These are phyloP conservation scores for Phytoseiulus persimilis DNA, from an alignment of 2,888 invertebrate genomes.

Conservation along the genomic window DNA sequence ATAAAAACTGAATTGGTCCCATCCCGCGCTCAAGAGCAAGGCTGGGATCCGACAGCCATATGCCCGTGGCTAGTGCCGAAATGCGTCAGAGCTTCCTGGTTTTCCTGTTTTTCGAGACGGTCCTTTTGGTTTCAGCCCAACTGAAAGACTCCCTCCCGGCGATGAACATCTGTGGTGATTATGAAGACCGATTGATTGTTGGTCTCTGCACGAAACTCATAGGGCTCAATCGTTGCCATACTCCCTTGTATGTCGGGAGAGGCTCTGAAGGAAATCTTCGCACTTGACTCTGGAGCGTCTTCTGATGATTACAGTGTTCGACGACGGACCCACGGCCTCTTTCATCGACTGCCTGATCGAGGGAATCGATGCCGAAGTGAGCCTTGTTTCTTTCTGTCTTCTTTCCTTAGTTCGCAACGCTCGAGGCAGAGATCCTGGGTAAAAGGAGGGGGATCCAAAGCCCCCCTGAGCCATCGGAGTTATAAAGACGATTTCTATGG, in stretches of 20 bases:
- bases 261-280: too few species aligned
- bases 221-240: too few species aligned
- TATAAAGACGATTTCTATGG: too few species aligned
- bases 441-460: too few species aligned
- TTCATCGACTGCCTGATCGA: conserved; percentile 21
- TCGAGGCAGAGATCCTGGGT: too few species aligned
- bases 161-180: background rate
- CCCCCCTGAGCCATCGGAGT: too few species aligned
- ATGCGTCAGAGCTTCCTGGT: background rate
- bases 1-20: background rate
- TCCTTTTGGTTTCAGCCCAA: background rate
- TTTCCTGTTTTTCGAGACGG: background rate
- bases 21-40: background rate
- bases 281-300: background rate
- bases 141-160: background rate
- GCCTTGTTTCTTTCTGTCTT: background rate
- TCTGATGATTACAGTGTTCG: background rate
- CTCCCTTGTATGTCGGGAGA: too few species aligned
- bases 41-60: background rate
- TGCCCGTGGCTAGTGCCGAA: background rate
- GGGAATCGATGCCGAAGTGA: background rate
- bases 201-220: too few species aligned
- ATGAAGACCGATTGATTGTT: background rate
- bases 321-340: conserved; percentile 1
- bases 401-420: too few species aligned